Conservation (phyloP, 2,797 vertebrate genomes). For the Tangara arthus region DNA sequence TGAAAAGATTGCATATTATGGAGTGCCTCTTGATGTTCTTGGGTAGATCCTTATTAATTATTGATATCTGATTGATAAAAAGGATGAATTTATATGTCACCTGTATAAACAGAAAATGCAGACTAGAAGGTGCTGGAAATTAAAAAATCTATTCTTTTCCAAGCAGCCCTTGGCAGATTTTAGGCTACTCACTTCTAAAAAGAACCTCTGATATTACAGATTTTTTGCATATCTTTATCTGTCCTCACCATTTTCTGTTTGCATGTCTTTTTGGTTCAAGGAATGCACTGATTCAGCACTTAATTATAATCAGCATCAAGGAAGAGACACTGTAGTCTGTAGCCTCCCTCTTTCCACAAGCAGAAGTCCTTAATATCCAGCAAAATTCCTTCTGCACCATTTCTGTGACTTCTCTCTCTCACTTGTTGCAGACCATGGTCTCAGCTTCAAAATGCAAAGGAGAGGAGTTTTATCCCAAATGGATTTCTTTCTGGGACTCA, state of each 20-base stretch:
- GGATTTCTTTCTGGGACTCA: not conserved
- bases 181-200: not conserved
- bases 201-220: not conserved
- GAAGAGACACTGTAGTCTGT: fast-evolving
- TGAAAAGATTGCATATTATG: not conserved
- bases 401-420: not conserved
- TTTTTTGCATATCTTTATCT: not conserved
- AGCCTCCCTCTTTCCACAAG: not conserved
- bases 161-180: not conserved
- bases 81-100: not conserved
- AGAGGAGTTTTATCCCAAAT: not conserved
- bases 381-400: not conserved
- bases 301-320: not conserved
- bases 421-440: not conserved
- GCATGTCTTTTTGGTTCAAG: not conserved
- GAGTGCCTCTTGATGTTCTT: not conserved
- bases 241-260: not conserved
- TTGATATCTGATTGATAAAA: not conserved
- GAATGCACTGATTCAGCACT: not conserved
- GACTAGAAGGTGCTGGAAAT: not conserved
- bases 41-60: not conserved
- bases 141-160: not conserved
- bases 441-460: not conserved
- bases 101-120: not conserved
- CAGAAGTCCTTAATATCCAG: not conserved